Percentiles rank a stretch among this genome's conserved stretches.
These are phyloP conservation scores for Pungitius pungitius DNA, from an alignment of 2,113 vertebrate genomes.

Conservation along the genomic window DNA sequence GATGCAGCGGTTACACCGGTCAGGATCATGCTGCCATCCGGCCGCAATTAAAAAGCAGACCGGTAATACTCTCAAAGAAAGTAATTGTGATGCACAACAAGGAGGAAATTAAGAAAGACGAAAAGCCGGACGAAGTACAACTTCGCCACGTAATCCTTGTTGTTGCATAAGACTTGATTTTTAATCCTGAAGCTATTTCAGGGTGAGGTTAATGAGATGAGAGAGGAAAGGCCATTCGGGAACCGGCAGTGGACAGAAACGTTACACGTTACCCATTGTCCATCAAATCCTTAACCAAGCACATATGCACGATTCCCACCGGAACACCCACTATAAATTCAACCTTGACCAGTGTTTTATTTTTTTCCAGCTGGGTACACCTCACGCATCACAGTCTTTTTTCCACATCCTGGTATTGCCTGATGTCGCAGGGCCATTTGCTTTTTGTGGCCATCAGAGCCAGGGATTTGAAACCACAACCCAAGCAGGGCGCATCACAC, in stretches of 20 bases:
- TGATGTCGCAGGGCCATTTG: background rate
- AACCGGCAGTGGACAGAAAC: background rate
- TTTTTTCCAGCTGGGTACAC: background rate
- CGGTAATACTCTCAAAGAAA: background rate
- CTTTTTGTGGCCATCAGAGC: conserved; percentile 8
- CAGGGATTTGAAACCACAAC: background rate
- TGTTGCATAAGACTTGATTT: conserved; percentile 1
- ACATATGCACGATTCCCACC: background rate
- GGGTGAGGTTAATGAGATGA: background rate
- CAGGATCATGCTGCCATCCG: background rate
- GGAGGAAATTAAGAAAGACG: background rate
- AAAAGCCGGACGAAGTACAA: background rate
- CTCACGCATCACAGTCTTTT: conserved; percentile 1
- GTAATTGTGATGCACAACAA: background rate
- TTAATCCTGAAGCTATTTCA: conserved; percentile 1
- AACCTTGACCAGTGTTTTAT: conserved; percentile 18
- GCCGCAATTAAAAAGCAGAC: background rate
- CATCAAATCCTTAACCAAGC: conserved; percentile 16
- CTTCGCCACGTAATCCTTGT: background rate
- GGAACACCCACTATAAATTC: conserved; percentile 9
- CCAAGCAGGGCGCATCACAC: background rate
- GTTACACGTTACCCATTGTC: conserved; percentile 7
- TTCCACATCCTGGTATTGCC: too few relatives aligned
- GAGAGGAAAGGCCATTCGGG: background rate
- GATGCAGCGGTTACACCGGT: background rate